A percentile compares a stretch with the other conserved stretches of the same genome.
phyloP scores from a whole-genome alignment of 2,888 invertebrate species.

The Julus scanicus region DNA sequence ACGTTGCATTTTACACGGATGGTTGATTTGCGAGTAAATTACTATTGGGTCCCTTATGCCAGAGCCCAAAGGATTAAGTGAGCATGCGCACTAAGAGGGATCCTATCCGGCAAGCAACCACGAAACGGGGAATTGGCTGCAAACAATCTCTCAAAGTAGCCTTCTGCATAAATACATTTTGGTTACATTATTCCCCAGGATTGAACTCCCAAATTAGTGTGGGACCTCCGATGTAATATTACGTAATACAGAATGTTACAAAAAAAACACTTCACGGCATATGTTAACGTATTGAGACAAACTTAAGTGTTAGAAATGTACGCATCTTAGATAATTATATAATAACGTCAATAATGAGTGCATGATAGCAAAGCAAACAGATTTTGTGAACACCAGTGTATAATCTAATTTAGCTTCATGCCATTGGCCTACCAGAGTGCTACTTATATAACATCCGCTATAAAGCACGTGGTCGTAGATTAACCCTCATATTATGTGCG shows the following conservation, averaged over 20 bases:
- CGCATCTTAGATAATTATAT: too few species aligned
- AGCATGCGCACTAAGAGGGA: not conserved
- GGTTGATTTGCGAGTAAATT: slow-evolving; percentile 33
- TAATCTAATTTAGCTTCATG: not conserved
- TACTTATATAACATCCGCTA: slow-evolving; percentile 14
- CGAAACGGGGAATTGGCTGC: slow-evolving; percentile 6
- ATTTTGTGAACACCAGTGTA: not conserved
- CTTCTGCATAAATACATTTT: slow-evolving; percentile 3
- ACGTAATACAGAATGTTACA: too few species aligned
- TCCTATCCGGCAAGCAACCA: not conserved
- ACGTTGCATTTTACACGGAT: slow-evolving; percentile 33
- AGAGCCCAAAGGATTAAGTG: slow-evolving; percentile 20
- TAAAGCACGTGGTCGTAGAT: not conserved
- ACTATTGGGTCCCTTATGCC: slow-evolving; percentile 23
- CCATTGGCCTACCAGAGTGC: too few species aligned
- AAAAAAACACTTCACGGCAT: too few species aligned
- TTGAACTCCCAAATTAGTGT: too few species aligned
- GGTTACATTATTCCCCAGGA: not conserved
- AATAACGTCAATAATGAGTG: too few species aligned
- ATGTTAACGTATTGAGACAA: too few species aligned
- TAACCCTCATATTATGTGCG: not conserved
- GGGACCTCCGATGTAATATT: too few species aligned
- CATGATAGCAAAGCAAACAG: too few species aligned
- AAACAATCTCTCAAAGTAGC: slow-evolving; percentile 22
- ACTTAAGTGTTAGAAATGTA: too few species aligned